These are phyloP conservation scores for Hycleus phaleratus DNA, from an alignment of 1,140 invertebrate genomes.

Conservation along the genomic window DNA sequence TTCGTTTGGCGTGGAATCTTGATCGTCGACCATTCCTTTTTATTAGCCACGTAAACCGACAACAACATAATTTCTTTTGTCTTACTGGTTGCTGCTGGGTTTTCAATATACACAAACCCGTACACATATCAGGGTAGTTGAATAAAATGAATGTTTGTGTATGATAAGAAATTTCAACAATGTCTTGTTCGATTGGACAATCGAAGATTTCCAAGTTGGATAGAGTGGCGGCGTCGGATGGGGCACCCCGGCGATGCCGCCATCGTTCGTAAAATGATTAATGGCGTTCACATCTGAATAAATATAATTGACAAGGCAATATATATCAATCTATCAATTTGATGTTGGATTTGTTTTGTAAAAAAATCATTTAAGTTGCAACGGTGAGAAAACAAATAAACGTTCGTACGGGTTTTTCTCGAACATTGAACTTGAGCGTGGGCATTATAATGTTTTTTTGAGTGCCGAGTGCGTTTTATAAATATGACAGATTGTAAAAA, in stretches of 20 bases:
- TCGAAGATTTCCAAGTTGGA: no score
- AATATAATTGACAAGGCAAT: conserved; percentile 15
- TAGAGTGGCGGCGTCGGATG: no score
- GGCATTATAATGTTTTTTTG: conserved; percentile 14
- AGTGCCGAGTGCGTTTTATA: conserved; percentile 13
- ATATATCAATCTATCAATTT: conserved; percentile 15
- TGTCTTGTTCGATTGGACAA: no score
- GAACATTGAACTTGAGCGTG: conserved; percentile 11
- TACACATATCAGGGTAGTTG: no score
- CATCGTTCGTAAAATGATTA: neutral
- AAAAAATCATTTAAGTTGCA: conserved; percentile 9
- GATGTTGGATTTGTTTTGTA: conserved; percentile 8
- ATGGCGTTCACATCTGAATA: conserved; percentile 2
- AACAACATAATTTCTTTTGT: conserved; percentile 13
- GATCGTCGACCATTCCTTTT: conserved; percentile 9
- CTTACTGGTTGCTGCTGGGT: neutral
- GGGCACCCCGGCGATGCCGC: neutral
- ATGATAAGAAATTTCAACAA: no score
- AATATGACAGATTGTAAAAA: conserved; percentile 16
- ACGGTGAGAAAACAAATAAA: conserved; percentile 15
- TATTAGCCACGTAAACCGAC: conserved; percentile 9
- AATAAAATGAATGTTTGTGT: no score
- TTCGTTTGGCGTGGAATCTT: conserved; percentile 14
- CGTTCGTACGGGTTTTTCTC: conserved; percentile 12
- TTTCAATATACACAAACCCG: no score